These are phyloP conservation scores for Rostratula benghalensis DNA, from an alignment of 2,113 vertebrate species.

Conservation along the genomic window DNA sequence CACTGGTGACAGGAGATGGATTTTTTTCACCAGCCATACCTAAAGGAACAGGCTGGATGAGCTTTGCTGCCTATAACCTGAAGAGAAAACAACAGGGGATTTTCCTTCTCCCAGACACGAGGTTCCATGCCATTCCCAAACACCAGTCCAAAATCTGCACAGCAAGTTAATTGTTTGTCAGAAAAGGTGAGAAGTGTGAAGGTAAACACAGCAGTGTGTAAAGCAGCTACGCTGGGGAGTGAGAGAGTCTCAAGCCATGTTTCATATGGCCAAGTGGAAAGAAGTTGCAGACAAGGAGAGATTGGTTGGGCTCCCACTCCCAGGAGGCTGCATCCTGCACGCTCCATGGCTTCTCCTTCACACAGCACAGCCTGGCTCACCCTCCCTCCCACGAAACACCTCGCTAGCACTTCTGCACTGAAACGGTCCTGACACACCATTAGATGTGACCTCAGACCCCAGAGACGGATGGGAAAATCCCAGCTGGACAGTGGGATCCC, in stretches of 20 bases:
- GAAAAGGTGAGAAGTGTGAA: background rate
- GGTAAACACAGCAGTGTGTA: background rate
- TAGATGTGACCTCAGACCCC: background rate
- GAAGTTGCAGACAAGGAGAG: too few relatives aligned
- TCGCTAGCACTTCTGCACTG: background rate
- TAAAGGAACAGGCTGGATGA: background rate
- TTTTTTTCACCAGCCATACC: background rate
- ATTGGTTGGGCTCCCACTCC: background rate
- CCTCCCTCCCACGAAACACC: background rate
- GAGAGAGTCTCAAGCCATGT: rapidly evolving
- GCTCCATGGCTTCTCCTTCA: background rate
- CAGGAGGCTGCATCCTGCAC: rapidly evolving
- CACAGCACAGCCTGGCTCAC: background rate
- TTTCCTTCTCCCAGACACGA: background rate
- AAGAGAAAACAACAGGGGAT: background rate
- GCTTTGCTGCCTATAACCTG: background rate
- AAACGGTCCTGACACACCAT: background rate
- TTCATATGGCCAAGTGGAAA: background rate
- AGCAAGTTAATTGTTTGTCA: background rate
- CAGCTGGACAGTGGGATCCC: background rate
- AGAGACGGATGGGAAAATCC: background rate
- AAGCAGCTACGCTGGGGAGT: background rate
- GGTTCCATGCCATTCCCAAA: background rate
- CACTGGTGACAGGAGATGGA: rapidly evolving
- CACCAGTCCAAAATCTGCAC: background rate